These are phyloP conservation scores for Poecilobothrus nobilitatus DNA, from an alignment of 2,888 invertebrate species.

Conservation along the genomic window DNA sequence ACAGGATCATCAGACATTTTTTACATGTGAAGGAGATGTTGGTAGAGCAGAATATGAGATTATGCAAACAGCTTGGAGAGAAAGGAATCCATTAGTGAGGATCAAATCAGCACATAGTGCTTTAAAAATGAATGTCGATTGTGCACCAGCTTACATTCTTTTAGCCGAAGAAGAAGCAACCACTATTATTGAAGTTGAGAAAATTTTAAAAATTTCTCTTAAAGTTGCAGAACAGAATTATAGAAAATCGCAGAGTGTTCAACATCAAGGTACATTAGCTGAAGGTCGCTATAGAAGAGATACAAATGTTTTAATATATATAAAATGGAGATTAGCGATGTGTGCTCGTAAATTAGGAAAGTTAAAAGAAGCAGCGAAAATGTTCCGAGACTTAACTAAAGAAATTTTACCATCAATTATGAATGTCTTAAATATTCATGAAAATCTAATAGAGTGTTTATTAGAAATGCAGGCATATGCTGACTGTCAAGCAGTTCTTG, in stretches of 20 bases:
- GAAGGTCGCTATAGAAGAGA: constrained; percentile 79
- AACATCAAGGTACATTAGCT: constrained; percentile 64
- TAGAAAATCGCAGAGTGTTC: constrained; percentile 65
- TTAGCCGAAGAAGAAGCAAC: constrained; percentile 95
- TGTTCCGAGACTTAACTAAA: constrained; percentile 93
- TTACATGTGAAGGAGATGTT: constrained; percentile 82
- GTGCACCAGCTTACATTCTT: constrained; percentile 89
- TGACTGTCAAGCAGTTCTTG: constrained; percentile 87
- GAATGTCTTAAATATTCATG: constrained; percentile 87
- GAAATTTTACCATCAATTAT: constrained; percentile 86
- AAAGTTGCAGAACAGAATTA: constrained; percentile 77
- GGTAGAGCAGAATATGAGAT: constrained; percentile 85
- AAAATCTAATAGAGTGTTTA: constrained; percentile 91
- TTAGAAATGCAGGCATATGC: constrained; percentile 94
- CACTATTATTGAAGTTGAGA: constrained; percentile 81
- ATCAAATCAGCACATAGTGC: constrained; percentile 88
- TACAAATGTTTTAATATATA: constrained; percentile 88
- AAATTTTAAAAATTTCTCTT: constrained; percentile 70
- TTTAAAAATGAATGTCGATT: constrained; percentile 77
- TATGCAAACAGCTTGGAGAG: constrained; percentile 95
- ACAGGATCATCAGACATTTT: constrained; percentile 96
- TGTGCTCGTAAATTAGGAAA: constrained; percentile 90
- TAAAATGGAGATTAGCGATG: constrained; percentile 92
- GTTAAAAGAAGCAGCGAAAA: constrained; percentile 89
- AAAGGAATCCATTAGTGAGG: constrained; percentile 81